Percentiles rank a stretch among this genome's conserved stretches.
These are phyloP conservation scores for Euzetes globulus DNA, from an alignment of 2,888 invertebrate genomes.

Conservation along the genomic window DNA sequence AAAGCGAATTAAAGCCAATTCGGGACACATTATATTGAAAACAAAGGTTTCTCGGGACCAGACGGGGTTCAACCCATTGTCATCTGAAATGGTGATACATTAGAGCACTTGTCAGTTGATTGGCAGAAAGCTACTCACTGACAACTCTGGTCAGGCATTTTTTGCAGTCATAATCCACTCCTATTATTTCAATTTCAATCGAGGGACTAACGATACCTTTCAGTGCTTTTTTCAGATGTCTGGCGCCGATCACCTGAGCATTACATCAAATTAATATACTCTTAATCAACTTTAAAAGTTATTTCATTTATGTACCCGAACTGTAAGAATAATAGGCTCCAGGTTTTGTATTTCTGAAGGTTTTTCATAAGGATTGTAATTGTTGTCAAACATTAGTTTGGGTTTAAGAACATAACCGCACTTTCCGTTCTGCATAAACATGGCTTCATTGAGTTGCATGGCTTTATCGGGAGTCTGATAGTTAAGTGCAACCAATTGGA, in stretches of 20 bases:
- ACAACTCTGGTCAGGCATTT: conserved; percentile 78
- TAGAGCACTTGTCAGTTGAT: not conserved
- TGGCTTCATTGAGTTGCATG: conserved; percentile 92
- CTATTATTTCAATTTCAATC: conserved; percentile 81
- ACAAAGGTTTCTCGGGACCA: conserved; percentile 77
- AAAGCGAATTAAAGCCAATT: conserved; percentile 72
- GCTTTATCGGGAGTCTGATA: conserved; percentile 90
- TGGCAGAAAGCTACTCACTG: conserved; percentile 55
- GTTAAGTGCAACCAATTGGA: conserved; percentile 95
- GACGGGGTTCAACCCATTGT: conserved; percentile 86
- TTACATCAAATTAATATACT: not conserved
- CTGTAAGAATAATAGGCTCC: not conserved
- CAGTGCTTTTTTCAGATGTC: conserved; percentile 6
- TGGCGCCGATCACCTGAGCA: conserved; percentile 16
- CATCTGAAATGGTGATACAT: conserved; percentile 53
- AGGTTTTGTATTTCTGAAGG: not conserved
- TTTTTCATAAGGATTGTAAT: conserved; percentile 48
- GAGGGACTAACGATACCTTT: conserved; percentile 61
- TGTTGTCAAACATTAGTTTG: conserved; percentile 71
- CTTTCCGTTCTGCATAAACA: conserved; percentile 81
- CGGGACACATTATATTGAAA: conserved; percentile 70
- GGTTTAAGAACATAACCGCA: conserved; percentile 91
- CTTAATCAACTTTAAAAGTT: conserved; percentile 56
- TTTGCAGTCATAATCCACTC: conserved; percentile 75
- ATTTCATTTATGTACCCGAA: conserved; percentile 62